Evolutionary conservation across 1,140 invertebrate genomes (phyloP), one percentile per base, ranked within the genome.

Genomic region (Hermetia illucens): DNA sequence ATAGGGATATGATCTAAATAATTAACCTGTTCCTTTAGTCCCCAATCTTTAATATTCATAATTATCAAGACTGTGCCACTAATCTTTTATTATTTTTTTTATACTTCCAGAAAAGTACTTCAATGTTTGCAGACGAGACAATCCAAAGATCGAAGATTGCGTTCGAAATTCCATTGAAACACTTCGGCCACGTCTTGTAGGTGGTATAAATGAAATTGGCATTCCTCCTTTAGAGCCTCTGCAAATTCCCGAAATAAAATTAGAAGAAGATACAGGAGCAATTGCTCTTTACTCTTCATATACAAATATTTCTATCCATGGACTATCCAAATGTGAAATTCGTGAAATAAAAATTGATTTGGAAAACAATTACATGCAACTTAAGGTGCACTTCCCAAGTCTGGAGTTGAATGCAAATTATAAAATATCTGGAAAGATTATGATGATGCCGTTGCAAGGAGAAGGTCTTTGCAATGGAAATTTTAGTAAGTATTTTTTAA

Each of bases 201-300:
- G 49, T 1, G 78, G 78, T 13, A 75, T 79, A 8, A 66, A 70
- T 1, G 77, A 81, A 45, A 44, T 81, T 1, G 62, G 68, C 1
- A 66, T 79, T 12, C 76, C 77, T 0, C 47, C 65, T 1, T 44
- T 75, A 2, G 75, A 80, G 33, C 76, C 77, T 0, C 55, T 81
- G 13, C 38, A 49, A 5, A 63, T 81, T 3, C 62, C 69, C 0
- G 50, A 66, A 44, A 58, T 66, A 49, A 69, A 45, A 51, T 55
- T 59, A 52, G 47, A 54, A 34, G 55, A 61, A 36, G 48, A 58
- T 22, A 49, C 55, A 1, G 58, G 58, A 1, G 53, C 56, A 9
- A 49, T 61, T 12, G 53, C 49, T 27, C 12, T 61, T 13, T 49
- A 61, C 24, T 58, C 58, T 1, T 38, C 38, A 13, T 61, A 56